phyloP scores from a whole-genome alignment of 2,797 vertebrate species.

The Chaunax sp. region DNA sequence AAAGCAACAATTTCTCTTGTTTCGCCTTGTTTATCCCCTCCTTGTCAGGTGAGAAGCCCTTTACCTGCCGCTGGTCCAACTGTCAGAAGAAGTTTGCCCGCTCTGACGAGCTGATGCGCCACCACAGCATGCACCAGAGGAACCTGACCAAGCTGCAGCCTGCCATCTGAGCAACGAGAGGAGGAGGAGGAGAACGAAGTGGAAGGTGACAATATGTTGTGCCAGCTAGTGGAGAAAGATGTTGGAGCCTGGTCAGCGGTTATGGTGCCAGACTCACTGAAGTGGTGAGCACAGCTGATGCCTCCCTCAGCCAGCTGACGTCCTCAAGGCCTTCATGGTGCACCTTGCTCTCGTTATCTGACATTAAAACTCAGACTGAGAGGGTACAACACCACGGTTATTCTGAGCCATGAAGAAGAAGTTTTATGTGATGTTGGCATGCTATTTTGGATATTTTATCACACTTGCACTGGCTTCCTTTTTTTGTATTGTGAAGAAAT shows the following conservation, averaged over 20 bases:
- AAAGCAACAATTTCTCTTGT: constrained; percentile 50
- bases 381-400: constrained; percentile 35
- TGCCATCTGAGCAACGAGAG: constrained; percentile 85
- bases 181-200: constrained; percentile 46
- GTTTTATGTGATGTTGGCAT: constrained; percentile 39
- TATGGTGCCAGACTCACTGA: constrained; percentile 52
- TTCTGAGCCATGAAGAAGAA: constrained; percentile 65
- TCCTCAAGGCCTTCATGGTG: constrained; percentile 25
- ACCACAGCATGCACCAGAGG: constrained; percentile 99
- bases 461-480: constrained; percentile 74
- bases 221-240: constrained; percentile 56
- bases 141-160: constrained; percentile 97
- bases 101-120: constrained; percentile 97
- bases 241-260: constrained; percentile 71
- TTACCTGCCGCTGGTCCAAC: constrained; percentile 97
- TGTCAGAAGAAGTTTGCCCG: constrained; percentile 99
- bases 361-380: constrained; percentile 37
- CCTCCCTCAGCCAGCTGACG: constrained; percentile 26
- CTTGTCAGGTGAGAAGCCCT: constrained; percentile 96
- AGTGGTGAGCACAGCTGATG: constrained; percentile 60
- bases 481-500: constrained; percentile 38
- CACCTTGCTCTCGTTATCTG: constrained; percentile 34
- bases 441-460: constrained; percentile 56
- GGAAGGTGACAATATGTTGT: constrained; percentile 66
- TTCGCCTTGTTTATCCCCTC: constrained; percentile 52